Conservation (phyloP, 64 coral and sea anemone species). For the Platygyra sinensis region DNA sequence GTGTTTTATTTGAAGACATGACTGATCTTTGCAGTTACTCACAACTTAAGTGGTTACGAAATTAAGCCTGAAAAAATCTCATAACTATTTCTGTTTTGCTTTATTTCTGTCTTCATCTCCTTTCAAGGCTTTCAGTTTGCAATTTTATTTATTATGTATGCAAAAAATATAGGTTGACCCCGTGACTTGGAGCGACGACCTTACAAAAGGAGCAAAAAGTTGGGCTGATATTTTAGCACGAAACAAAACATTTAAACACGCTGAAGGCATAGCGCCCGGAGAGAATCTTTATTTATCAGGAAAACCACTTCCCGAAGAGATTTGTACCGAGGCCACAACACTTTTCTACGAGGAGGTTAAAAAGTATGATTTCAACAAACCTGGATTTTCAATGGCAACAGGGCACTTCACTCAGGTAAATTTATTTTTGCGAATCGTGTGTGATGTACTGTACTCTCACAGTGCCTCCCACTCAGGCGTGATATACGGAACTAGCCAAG, state of each 20-base stretch:
- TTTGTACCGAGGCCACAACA: constrained; percentile 35
- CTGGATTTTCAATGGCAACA: constrained; percentile 69
- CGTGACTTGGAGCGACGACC: constrained; percentile 39
- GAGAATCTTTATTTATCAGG: constrained; percentile 75
- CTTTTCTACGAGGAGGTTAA: constrained; percentile 66
- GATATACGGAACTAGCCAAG: too few species aligned
- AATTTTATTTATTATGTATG: too few species aligned
- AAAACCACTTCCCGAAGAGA: not conserved
- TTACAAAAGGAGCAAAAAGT: constrained; percentile 29
- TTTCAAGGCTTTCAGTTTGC: too few species aligned
- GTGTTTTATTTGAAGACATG: too few species aligned
- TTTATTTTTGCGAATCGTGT: not conserved
- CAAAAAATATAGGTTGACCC: not conserved
- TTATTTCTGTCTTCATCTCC: too few species aligned
- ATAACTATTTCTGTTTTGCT: too few species aligned
- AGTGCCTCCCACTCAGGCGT: too few species aligned
- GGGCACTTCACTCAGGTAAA: constrained; percentile 77
- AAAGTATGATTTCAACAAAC: constrained; percentile 58
- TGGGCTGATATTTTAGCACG: constrained; percentile 67
- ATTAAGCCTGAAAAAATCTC: too few species aligned
- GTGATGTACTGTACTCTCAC: too few species aligned
- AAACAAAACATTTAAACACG: constrained; percentile 61
- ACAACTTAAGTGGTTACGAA: too few species aligned
- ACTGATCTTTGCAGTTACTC: too few species aligned
- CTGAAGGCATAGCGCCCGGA: not conserved